Conservation (phyloP, 2,888 invertebrate genomes). For the Pasiphila rectangulata region DNA sequence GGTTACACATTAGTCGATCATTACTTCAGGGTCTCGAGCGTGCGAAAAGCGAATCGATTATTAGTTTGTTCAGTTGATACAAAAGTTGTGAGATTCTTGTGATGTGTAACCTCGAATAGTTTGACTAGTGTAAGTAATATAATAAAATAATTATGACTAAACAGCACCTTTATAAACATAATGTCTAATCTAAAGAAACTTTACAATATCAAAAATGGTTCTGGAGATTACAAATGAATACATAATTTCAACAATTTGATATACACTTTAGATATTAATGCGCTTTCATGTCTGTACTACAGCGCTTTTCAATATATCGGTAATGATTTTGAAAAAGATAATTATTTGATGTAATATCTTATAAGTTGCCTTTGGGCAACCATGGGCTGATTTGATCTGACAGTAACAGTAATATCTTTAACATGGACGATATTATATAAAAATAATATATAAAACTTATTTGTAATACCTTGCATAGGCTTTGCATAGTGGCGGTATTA, state of each 20-base stretch:
- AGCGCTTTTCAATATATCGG: not conserved
- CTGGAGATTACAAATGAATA: not conserved
- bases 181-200: conserved; percentile 4
- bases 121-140: conserved; percentile 42
- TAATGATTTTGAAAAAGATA: not conserved
- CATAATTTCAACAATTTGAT: too few species aligned
- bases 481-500: not conserved
- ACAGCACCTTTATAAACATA: conserved; percentile 49
- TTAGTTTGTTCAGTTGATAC: not conserved
- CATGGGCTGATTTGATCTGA: not conserved
- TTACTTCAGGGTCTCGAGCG: too few species aligned
- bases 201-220: not conserved
- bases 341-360: too few species aligned
- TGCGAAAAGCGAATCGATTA: too few species aligned
- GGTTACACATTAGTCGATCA: conserved; percentile 16
- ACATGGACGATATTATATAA: too few species aligned
- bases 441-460: not conserved
- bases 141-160: conserved; percentile 34
- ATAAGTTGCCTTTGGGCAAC: too few species aligned
- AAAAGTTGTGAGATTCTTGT: not conserved
- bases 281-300: not conserved
- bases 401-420: not conserved
- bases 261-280: not conserved
- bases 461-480: not conserved
- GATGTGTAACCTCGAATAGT: conserved; percentile 24